Evolutionary conservation across 1,140 invertebrate species (phyloP), one percentile per base, ranked within the genome.

Genomic region (Philotrypesis tridentata): DNA sequence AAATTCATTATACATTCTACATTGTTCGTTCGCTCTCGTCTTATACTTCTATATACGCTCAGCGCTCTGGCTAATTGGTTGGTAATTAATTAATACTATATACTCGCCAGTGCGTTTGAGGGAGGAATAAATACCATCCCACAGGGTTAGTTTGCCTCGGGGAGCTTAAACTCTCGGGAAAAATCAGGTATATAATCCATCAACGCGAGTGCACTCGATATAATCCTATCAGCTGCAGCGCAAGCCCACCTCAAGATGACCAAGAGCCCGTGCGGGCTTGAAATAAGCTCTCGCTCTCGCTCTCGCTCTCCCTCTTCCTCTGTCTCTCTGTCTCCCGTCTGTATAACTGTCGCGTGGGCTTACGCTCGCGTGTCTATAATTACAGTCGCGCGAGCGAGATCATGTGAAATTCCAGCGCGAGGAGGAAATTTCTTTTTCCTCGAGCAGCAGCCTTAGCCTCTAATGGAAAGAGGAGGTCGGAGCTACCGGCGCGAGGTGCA

Each of bases 71-170:
- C 29, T 73, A 73, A 29, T 73, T 27, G 43, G 14, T 55, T 48
- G n/a, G n/a, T n/a, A n/a, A n/a, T 55, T 73, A 73, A 73, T 73
- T 73, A 31, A 73, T 60, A 25, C 2, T n/a, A 43, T 5, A 43
- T n/a, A 55, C 48, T 55, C 48, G 48, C 12, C 25, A 5, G 23
- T n/a, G 17, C 71, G n/a, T n/a, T n/a, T n/a, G 71, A 14, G 40
- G 21, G 68, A 12, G 12, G 43, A 71, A 43, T 40, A 71, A 71
- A 71, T 23, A 25, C 23, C 3, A 43, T 55, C 21, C 17, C 33
- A 37, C 33, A 37, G 9, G 33, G 3, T 9, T 37, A 37, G 33
- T 9, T 37, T 5, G 9, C 33, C 33, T 9, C 33, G 33, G 33
- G 9, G 33, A 37, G n/a, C n/a, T n/a, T n/a, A n/a, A n/a, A n/a